Evolutionary conservation across 2,888 invertebrate genomes (phyloP), one percentile per base, ranked within the genome.

Genomic region (Cabera pusaria): DNA sequence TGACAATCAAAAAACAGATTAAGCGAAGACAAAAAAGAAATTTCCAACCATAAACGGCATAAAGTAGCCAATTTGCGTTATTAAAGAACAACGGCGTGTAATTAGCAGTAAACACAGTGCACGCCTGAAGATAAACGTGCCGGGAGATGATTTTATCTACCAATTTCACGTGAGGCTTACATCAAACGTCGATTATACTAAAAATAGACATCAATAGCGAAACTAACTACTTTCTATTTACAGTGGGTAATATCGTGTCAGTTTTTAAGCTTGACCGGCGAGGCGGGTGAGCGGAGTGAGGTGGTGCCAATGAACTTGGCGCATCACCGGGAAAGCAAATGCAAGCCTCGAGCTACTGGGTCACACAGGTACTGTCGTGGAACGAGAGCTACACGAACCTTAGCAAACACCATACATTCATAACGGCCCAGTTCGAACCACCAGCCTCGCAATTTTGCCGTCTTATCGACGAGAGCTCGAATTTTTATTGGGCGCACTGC

Each of bases 281-380:
- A 34, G 34, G 20, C 29, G 34, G 19, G 7, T 27, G 28, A 27
- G 37, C 56, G 59, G 58, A 23, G 57, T 51, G 58, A 52, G 55
- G 50, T 51, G 64, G 70, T 81, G 82, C 79, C 82, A 83, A 84
- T 83, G 84, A 85, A 84, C 84, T 84, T 79, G 73, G 67, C 67
- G 66, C 68, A 67, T 67, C 68, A 72, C 39, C 69, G 78, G 79
- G 81, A 82, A 82, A 82, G 81, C 78, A 75, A 77, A 73, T 70
- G 68, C 72, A 48, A 72, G 69, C 64, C 64, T 72, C 64, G 64
- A 67, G 66, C 65, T 60, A 81, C 74, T 80, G 72, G 83, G 81
- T 81, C 80, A 81, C 65, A 70, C 66, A 68, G 64, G 72, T 72
- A 72, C 62, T 63, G 72, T 67, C 69, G 64, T 66, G 64, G 62